Evolutionary conservation across 2,888 invertebrate species (phyloP).

Genomic region (Lasius fuliginosus): DNA sequence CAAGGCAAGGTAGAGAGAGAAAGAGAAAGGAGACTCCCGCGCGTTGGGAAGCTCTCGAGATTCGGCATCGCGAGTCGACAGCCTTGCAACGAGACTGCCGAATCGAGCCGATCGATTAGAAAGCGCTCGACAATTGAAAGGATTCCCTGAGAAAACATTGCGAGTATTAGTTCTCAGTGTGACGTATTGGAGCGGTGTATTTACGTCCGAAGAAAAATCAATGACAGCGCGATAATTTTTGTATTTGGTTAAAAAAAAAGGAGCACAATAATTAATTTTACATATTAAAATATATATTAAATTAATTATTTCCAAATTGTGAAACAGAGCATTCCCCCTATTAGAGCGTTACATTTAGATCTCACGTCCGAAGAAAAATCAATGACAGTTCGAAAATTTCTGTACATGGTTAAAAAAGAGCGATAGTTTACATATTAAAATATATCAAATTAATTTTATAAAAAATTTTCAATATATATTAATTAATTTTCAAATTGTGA

Average conservation of each 20-base stretch:
- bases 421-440: too few relatives aligned
- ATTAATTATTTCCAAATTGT: too few relatives aligned
- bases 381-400: too few relatives aligned
- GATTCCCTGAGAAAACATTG: not conserved
- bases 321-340: not conserved
- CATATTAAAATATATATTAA: too few relatives aligned
- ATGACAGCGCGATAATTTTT: not conserved
- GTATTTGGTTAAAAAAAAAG: not conserved
- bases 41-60: slow-evolving; percentile 27
- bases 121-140: not conserved
- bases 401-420: too few relatives aligned
- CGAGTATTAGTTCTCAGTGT: not conserved
- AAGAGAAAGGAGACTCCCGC: slow-evolving; percentile 29
- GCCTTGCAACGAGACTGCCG: slow-evolving; percentile 16
- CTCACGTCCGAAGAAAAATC: too few relatives aligned
- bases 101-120: slow-evolving; percentile 11
- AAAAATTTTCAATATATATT: too few relatives aligned
- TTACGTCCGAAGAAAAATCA: not conserved
- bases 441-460: too few relatives aligned
- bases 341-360: not conserved
- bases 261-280: too few relatives aligned
- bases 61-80: slow-evolving; percentile 39
- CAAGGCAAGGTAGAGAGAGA: slow-evolving; percentile 26
- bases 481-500: too few relatives aligned
- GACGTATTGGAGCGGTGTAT: not conserved